Percentiles rank a stretch among this genome's conserved stretches.
Evolutionary conservation across 2,888 invertebrate species (phyloP).

Genomic region (Xestia c-nigrum): DNA sequence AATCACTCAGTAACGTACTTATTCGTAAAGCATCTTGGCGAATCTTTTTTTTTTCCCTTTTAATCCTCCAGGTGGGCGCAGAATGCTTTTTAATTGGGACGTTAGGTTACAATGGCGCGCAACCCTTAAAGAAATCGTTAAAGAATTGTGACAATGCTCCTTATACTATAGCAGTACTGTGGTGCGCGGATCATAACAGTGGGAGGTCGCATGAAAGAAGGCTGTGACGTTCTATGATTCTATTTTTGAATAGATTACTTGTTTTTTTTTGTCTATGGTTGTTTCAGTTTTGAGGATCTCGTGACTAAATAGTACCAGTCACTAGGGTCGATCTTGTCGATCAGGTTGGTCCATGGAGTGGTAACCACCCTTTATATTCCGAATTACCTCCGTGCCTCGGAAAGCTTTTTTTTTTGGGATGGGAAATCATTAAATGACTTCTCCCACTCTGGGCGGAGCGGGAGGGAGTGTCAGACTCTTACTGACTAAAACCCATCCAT

Average conservation of each 20-base stretch:
- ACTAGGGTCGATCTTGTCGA: no score
- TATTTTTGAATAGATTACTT: slow-evolving; percentile 1
- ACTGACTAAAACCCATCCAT: no score
- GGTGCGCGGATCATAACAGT: slow-evolving; percentile 63
- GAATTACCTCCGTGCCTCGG: no score
- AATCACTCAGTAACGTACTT: background rate
- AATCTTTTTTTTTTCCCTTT: slow-evolving; percentile 64
- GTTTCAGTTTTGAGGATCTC: background rate
- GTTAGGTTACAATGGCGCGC: slow-evolving; percentile 68
- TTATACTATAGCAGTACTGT: slow-evolving; percentile 28
- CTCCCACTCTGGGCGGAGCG: no score
- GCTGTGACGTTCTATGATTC: slow-evolving; percentile 23
- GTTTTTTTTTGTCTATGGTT: background rate
- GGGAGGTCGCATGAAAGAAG: slow-evolving; percentile 64
- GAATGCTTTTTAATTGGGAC: slow-evolving; percentile 86
- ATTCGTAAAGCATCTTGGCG: slow-evolving; percentile 16
- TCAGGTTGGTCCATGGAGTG: no score
- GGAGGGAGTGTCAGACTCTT: no score
- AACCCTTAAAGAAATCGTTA: slow-evolving; percentile 70
- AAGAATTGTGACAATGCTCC: slow-evolving; percentile 61
- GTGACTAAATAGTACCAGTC: no score
- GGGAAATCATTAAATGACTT: no score
- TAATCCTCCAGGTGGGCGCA: slow-evolving; percentile 80
- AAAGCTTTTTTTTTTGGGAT: no score
- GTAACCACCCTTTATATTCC: no score